Percentiles rank a stretch among this genome's conserved stretches.
Evolutionary conservation across 1,140 invertebrate species (phyloP).

Genomic region (Pseudoatta argentina): DNA sequence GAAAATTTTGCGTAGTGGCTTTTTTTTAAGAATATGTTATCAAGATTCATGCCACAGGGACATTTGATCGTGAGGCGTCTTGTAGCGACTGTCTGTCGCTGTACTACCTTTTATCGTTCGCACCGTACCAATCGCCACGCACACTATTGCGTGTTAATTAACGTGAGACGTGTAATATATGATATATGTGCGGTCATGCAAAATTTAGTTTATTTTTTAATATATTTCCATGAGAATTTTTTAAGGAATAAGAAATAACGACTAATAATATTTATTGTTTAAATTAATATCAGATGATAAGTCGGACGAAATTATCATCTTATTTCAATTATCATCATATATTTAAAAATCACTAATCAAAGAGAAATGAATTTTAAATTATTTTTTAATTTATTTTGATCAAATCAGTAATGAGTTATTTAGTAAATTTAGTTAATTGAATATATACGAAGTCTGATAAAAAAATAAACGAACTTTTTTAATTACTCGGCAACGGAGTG

Average conservation of each 20-base stretch:
- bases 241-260: no score
- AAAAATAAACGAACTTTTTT: no score
- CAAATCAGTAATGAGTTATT: not conserved
- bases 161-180: constrained; percentile 30
- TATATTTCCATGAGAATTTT: not conserved
- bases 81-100: constrained; percentile 68
- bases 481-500: no score
- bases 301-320: not conserved
- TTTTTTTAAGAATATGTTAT: constrained; percentile 46
- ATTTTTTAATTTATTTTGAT: not conserved
- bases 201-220: constrained; percentile 5
- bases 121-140: constrained; percentile 63
- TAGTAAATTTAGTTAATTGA: not conserved
- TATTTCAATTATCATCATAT: not conserved
- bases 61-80: constrained; percentile 68
- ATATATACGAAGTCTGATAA: not conserved
- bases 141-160: constrained; percentile 64
- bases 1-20: not conserved
- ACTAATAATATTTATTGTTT: not conserved
- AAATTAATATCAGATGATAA: constrained; percentile 15
- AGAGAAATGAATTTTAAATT: not conserved
- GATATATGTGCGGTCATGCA: not conserved
- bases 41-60: constrained; percentile 42
- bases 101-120: constrained; percentile 58
- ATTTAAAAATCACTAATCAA: not conserved